A percentile compares a stretch with the other conserved stretches of the same genome.
phyloP scores from a whole-genome alignment of 2,113 vertebrate species.

The Scalopus aquaticus region DNA sequence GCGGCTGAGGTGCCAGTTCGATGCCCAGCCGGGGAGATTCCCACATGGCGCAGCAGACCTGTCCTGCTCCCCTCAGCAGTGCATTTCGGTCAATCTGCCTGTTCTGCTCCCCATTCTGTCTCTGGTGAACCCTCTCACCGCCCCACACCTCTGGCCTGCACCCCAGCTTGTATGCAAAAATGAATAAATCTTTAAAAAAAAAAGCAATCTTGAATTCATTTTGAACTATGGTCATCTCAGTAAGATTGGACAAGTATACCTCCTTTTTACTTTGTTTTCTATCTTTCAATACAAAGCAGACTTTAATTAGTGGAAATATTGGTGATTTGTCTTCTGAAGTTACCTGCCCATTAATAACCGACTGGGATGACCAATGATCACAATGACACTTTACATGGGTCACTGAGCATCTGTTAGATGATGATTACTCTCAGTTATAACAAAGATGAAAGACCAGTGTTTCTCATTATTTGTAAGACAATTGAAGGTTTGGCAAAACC shows the following conservation, averaged over 20 bases:
- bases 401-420: slow-evolving; percentile 39
- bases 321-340: not conserved
- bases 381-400: not conserved
- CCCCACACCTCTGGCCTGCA: no score
- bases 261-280: not conserved
- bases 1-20: no score
- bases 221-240: not conserved
- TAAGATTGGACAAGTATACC: not conserved
- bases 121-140: no score
- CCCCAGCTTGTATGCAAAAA: no score
- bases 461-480: slow-evolving; percentile 59
- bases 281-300: not conserved
- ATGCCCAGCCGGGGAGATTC: no score
- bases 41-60: no score
- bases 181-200: no score
- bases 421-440: slow-evolving; percentile 53
- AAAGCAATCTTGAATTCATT: slow-evolving; percentile 21
- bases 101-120: no score
- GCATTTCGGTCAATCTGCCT: no score
- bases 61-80: no score
- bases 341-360: not conserved
- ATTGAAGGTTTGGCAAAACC: slow-evolving; percentile 63
- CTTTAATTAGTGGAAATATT: not conserved
- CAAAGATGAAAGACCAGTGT: slow-evolving; percentile 64
- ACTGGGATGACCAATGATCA: not conserved